Base-by-base conservation (phyloP, 1,140 invertebrate genomes). In the Acromyrmex heyeri region DNA sequence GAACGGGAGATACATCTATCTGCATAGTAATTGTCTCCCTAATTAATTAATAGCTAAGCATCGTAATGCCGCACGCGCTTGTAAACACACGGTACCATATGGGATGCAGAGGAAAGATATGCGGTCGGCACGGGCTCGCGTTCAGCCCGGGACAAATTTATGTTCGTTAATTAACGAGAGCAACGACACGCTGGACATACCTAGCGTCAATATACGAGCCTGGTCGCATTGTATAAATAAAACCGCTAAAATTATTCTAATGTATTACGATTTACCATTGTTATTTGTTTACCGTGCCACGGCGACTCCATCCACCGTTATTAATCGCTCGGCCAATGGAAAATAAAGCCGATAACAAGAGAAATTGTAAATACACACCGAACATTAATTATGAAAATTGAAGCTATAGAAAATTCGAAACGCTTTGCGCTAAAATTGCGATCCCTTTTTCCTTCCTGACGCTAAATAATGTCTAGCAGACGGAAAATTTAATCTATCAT, bases 41-140 rank as follows among this genome's bases (percentile, higher is more conserved):
- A 89, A 89, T 89, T 89, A 89, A 89, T 89, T 89, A 89, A 89
- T 86, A 88, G 86, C 82, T 86, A 81, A 89, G 87, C 87, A 89
- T 89, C 88, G 82, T 88, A 86, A 89, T 88, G 88, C 82, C 55
- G 34, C 87, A 78, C 87, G 75, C 82, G 87, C 83, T 86, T 88
- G 87, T 86, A 89, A 89, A 89, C 75, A 83, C 38, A 27, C 18
- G 76, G 14, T 53, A 62, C 87, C 88, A 88, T 88, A 88, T 89
- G 88, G 88, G 69, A 76, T 88, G 24, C 38, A 50, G 75, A 59
- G 44, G 65, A 72, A 72, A 59, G 72, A 72, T 73, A 88, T 86
- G 87, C 12, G 38, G 30, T 70, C 44, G 59, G 50, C n/a, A 16
- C 38, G 65, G 21, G 59, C 76, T 81, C 76, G 24, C 38, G n/a